These are phyloP conservation scores for Rhinoptilus africanus DNA, from an alignment of 2,113 vertebrate genomes.

Conservation along the genomic window DNA sequence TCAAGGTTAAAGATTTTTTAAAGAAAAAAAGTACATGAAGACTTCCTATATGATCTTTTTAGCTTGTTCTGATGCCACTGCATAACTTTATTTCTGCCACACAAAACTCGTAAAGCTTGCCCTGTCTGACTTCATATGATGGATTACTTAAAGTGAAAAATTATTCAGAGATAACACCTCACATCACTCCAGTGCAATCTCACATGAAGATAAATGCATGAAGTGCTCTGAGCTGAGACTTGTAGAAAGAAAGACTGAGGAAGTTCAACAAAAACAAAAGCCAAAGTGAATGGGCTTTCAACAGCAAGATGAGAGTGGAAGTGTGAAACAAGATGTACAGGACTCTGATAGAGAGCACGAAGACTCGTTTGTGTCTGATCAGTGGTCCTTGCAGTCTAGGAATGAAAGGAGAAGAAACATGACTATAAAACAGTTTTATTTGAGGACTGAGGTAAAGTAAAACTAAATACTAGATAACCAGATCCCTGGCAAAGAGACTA, in stretches of 20 bases:
- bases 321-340: background rate
- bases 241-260: background rate
- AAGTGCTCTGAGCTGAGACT: background rate
- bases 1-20: background rate
- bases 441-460: background rate
- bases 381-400: background rate
- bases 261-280: background rate
- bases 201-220: constrained; percentile 34
- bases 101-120: background rate
- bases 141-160: constrained; percentile 39
- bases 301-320: background rate
- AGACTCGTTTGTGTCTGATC: background rate
- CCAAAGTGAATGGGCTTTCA: background rate
- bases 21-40: background rate
- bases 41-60: background rate
- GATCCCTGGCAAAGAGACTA: background rate
- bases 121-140: constrained; percentile 5
- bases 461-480: background rate
- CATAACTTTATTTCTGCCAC: background rate
- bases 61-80: background rate
- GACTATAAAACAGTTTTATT: background rate
- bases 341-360: background rate
- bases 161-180: constrained; percentile 47
- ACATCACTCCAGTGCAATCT: background rate
- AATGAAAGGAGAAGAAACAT: background rate